A percentile compares a stretch with the other conserved stretches of the same genome.
phyloP scores from a whole-genome alignment of 2,888 invertebrate species.

The Cataglyphis albicans region DNA sequence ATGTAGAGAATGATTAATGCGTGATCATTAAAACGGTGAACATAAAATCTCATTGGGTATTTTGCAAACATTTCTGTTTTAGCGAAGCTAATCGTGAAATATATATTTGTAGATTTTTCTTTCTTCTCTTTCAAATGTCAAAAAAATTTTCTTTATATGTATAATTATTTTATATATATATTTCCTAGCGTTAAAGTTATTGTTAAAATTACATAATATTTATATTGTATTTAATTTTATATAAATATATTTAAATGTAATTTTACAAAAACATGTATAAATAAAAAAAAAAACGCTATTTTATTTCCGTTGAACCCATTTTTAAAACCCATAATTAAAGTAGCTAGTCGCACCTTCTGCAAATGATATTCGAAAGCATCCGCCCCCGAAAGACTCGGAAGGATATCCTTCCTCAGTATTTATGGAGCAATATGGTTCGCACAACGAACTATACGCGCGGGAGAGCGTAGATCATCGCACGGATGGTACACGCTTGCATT shows the following conservation, averaged over 20 bases:
- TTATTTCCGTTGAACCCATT: slow-evolving; percentile 64
- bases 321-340: neutral
- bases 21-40: slow-evolving; percentile 8
- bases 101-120: neutral
- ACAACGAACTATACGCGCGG: slow-evolving; percentile 66
- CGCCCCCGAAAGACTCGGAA: slow-evolving; percentile 42
- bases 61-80: neutral
- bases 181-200: neutral
- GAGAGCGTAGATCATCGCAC: slow-evolving; percentile 61
- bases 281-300: slow-evolving; percentile 71
- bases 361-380: slow-evolving; percentile 49
- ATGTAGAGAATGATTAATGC: neutral
- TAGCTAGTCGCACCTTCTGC: slow-evolving; percentile 56
- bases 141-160: neutral
- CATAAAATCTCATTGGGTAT: neutral
- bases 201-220: neutral
- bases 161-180: neutral
- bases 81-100: neutral
- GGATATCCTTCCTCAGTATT: slow-evolving; percentile 62
- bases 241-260: neutral
- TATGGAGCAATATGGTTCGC: slow-evolving; percentile 62
- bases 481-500: slow-evolving; percentile 56
- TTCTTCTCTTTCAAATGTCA: neutral
- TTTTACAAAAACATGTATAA: neutral
- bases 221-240: neutral